A percentile compares a stretch with the other conserved stretches of the same genome.
Evolutionary conservation across 2,797 vertebrate genomes (phyloP).

Genomic region (Eremophila alpestris): DNA sequence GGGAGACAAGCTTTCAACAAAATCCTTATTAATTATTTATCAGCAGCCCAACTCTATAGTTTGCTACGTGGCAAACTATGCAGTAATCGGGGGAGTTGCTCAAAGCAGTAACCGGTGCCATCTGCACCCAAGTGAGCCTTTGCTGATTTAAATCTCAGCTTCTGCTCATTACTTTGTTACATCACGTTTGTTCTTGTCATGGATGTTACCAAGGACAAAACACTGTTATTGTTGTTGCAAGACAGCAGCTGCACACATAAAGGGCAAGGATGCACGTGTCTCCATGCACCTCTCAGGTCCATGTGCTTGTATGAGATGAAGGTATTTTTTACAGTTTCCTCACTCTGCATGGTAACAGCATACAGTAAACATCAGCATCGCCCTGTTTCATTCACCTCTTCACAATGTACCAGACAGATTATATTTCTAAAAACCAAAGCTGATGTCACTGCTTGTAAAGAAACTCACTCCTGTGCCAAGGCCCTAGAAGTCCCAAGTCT

Average conservation of each 20-base stretch:
- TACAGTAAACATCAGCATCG: not conserved
- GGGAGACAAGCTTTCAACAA: constrained; percentile 23
- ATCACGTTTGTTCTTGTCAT: constrained; percentile 2
- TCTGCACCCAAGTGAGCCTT: not conserved
- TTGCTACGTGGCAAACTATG: not conserved
- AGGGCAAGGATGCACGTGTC: not conserved
- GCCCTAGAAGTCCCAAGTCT: not conserved
- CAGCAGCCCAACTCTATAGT: not conserved
- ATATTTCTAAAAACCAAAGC: not conserved
- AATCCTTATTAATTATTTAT: constrained; percentile 76
- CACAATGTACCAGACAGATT: not conserved
- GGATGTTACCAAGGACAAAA: constrained; percentile 54
- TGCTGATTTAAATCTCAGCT: not conserved
- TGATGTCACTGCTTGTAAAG: not conserved
- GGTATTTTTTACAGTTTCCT: not conserved
- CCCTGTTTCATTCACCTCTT: not conserved
- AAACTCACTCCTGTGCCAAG: not conserved
- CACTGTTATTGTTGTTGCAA: not conserved
- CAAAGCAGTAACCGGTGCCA: not conserved
- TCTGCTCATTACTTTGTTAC: not conserved
- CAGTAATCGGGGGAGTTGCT: not conserved
- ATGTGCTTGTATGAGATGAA: not conserved
- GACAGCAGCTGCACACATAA: constrained; percentile 44
- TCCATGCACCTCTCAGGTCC: not conserved
- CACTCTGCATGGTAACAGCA: not conserved